Conservation (phyloP, 2,888 invertebrate species). For the Nysson spinosus region DNA sequence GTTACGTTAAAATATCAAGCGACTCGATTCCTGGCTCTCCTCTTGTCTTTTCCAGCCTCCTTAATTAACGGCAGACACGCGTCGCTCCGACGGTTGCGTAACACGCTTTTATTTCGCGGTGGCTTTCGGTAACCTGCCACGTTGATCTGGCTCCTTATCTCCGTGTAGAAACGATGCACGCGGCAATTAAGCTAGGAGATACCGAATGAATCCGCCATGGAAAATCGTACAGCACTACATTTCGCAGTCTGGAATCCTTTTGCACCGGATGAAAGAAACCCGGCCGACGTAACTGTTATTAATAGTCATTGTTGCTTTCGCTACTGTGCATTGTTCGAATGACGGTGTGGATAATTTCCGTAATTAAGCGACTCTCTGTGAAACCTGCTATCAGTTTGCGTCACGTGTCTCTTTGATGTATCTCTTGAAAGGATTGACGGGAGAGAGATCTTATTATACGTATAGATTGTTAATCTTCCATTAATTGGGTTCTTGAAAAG, state of each 20-base stretch:
- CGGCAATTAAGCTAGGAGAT: slow-evolving; percentile 34
- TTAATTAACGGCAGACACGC: slow-evolving; percentile 60
- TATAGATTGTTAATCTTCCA: too few relatives aligned
- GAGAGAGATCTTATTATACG: too few relatives aligned
- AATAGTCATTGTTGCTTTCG: slow-evolving; percentile 40
- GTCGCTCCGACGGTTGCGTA: slow-evolving; percentile 20
- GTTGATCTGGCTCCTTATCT: neutral
- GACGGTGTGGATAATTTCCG: slow-evolving; percentile 7
- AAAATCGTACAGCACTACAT: slow-evolving; percentile 7
- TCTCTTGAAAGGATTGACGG: too few relatives aligned
- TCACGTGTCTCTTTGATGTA: too few relatives aligned
- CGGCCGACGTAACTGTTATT: slow-evolving; percentile 44
- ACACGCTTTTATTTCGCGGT: slow-evolving; percentile 1
- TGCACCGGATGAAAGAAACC: slow-evolving; percentile 18
- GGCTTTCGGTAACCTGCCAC: slow-evolving; percentile 15
- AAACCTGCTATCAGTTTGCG: too few relatives aligned
- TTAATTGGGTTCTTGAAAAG: too few relatives aligned
- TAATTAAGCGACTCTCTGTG: too few relatives aligned
- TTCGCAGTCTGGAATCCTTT: slow-evolving; percentile 8
- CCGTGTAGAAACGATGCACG: neutral
- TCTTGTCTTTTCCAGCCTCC: slow-evolving; percentile 50
- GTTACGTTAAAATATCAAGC: slow-evolving; percentile 55
- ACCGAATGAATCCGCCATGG: slow-evolving; percentile 21
- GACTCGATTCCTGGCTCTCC: slow-evolving; percentile 9
- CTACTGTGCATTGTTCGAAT: slow-evolving; percentile 7